These are phyloP conservation scores for Schizothorax lantsangensis DNA, from an alignment of 2,797 vertebrate genomes.

Conservation along the genomic window DNA sequence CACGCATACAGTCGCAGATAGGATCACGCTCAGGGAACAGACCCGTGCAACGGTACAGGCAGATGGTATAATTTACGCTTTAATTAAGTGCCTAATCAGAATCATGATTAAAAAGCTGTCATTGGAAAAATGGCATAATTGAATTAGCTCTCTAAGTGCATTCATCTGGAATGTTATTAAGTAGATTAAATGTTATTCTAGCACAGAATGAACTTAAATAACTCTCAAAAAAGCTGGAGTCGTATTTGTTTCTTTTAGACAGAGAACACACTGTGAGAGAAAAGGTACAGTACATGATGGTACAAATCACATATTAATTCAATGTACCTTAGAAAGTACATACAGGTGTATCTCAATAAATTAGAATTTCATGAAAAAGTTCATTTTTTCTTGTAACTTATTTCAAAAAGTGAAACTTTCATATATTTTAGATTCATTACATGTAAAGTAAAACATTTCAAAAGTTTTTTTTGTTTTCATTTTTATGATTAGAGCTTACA, in stretches of 20 bases:
- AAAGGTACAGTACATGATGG: background rate
- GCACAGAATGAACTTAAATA: conserved; percentile 1
- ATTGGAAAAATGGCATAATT: conserved; percentile 22
- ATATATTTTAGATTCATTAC: too few species aligned
- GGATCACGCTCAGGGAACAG: background rate
- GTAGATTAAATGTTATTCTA: conserved; percentile 15
- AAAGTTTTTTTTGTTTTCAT: too few species aligned
- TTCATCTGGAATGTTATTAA: conserved; percentile 19
- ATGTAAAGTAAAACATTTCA: too few species aligned
- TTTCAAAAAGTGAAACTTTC: too few species aligned
- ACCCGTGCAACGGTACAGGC: background rate
- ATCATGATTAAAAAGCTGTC: conserved; percentile 31
- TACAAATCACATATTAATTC: background rate
- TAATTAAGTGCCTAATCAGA: conserved; percentile 33
- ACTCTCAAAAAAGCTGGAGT: background rate
- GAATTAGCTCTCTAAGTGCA: conserved; percentile 4
- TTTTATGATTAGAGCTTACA: too few species aligned
- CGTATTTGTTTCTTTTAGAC: background rate
- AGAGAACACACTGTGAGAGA: background rate
- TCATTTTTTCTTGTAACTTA: too few species aligned
- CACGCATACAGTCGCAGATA: background rate
- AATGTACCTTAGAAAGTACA: background rate
- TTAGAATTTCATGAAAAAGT: too few species aligned
- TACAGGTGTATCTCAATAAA: too few species aligned
- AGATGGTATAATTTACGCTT: conserved; percentile 15